Evolutionary conservation across 1,140 invertebrate species (phyloP).

Genomic region (Nomia melanderi): DNA sequence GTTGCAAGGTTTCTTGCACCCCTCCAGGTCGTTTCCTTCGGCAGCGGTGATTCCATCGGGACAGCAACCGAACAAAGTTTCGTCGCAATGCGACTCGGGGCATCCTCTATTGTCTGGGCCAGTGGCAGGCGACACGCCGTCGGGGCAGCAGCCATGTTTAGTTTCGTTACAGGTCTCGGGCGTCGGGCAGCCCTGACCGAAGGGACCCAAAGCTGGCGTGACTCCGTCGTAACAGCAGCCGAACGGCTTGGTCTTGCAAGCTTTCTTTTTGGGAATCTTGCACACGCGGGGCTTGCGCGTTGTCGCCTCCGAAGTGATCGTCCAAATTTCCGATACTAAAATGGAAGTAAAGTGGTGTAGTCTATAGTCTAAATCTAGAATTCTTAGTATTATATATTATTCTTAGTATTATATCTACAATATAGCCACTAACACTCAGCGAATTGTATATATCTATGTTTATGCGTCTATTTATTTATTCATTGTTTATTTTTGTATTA

Average conservation of each 20-base stretch:
- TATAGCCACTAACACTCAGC: too few species aligned
- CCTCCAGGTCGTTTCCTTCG: conserved; percentile 91
- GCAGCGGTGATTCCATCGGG: conserved; percentile 89
- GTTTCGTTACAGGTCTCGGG: conserved; percentile 90
- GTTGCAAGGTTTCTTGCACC: conserved; percentile 88
- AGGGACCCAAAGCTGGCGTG: conserved; percentile 91
- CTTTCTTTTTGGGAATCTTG: conserved; percentile 81
- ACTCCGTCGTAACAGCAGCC: conserved; percentile 95
- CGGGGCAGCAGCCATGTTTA: conserved; percentile 93
- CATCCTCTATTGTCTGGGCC: conserved; percentile 89
- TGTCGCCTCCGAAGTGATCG: conserved; percentile 75
- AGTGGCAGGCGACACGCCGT: conserved; percentile 91
- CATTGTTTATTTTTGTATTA: too few species aligned
- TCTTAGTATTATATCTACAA: too few species aligned
- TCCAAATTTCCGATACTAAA: conserved; percentile 73
- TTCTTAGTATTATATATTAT: too few species aligned
- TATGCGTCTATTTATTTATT: too few species aligned
- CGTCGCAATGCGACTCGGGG: conserved; percentile 87
- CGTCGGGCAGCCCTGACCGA: conserved; percentile 89
- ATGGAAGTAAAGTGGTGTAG: background rate
- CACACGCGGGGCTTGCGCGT: conserved; percentile 83
- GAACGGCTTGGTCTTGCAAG: conserved; percentile 87
- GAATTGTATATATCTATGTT: too few species aligned
- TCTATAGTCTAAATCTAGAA: too few species aligned
- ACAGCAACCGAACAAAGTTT: conserved; percentile 93